Conservation (phyloP, 2,797 vertebrate genomes). For the Fringilla coelebs region DNA sequence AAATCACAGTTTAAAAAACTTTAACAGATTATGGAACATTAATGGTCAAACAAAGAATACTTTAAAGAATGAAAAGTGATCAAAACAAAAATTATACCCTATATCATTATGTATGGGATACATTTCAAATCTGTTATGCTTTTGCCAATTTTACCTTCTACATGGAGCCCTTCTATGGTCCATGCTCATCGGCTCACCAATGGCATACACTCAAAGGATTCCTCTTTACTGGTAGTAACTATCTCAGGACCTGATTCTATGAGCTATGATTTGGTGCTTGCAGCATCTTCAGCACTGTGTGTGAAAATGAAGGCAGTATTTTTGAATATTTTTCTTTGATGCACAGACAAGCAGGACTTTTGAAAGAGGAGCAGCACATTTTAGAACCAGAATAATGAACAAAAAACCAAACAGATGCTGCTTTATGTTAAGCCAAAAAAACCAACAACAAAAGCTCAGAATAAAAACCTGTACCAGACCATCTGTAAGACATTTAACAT, state of each 20-base stretch:
- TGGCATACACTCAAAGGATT: conserved; percentile 98
- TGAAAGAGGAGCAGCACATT: conserved; percentile 80
- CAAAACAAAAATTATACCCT: conserved; percentile 81
- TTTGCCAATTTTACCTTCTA: conserved; percentile 95
- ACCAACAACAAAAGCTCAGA: conserved; percentile 22
- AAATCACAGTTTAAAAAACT: conserved; percentile 70
- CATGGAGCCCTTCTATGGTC: conserved; percentile 98
- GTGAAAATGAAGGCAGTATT: conserved; percentile 99
- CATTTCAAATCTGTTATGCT: conserved; percentile 80
- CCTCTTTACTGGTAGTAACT: conserved; percentile 98
- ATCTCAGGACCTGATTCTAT: conserved; percentile 99
- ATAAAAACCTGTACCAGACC: conserved; percentile 69
- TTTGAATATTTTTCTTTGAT: conserved; percentile 83
- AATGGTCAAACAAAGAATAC: conserved; percentile 76
- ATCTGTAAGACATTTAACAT: conserved; percentile 76
- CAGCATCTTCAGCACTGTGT: conserved; percentile 99
- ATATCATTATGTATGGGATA: conserved; percentile 79
- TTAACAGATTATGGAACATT: conserved; percentile 80
- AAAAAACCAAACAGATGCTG: conserved; percentile 74
- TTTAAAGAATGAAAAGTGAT: conserved; percentile 80
- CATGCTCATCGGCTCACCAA: conserved; percentile 95
- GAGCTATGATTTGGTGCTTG: conserved; percentile 93
- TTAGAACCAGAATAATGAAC: conserved; percentile 71
- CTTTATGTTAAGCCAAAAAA: conserved; percentile 75
- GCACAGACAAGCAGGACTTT: conserved; percentile 83